A percentile compares a stretch with the other conserved stretches of the same genome.
phyloP scores from a whole-genome alignment of 2,113 vertebrate species.

The Prunella himalayana region DNA sequence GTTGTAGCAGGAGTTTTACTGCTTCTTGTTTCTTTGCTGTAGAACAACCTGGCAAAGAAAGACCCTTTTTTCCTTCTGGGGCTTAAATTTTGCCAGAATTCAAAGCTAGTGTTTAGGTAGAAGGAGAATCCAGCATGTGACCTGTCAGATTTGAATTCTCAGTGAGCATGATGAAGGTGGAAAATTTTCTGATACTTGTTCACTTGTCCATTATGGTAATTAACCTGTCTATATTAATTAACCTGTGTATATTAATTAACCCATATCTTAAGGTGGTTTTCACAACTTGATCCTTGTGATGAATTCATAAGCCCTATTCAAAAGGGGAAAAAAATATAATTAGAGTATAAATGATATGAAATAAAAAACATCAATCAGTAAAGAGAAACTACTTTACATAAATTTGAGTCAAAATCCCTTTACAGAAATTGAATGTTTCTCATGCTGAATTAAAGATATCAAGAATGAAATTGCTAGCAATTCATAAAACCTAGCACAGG shows the following conservation, averaged over 20 bases:
- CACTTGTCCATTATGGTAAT: background rate
- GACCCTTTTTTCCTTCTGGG: background rate
- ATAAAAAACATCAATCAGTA: background rate
- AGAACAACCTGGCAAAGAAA: background rate
- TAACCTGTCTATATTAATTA: background rate
- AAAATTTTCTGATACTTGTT: background rate
- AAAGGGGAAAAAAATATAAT: background rate
- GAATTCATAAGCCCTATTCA: background rate
- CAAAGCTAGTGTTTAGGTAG: background rate
- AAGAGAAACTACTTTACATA: background rate
- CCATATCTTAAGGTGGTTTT: background rate
- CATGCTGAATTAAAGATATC: background rate
- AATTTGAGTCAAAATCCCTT: background rate
- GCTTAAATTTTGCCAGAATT: background rate
- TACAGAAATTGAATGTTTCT: background rate
- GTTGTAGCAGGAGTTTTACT: background rate
- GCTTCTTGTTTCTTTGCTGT: background rate
- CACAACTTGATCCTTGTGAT: background rate
- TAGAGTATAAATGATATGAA: background rate
- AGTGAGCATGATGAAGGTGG: background rate
- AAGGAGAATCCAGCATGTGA: background rate
- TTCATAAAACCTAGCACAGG: background rate
- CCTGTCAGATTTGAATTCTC: background rate
- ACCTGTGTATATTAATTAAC: background rate
- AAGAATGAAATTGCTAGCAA: background rate